Conservation (phyloP, 2,888 invertebrate genomes). For the Branchellion lobata region DNA sequence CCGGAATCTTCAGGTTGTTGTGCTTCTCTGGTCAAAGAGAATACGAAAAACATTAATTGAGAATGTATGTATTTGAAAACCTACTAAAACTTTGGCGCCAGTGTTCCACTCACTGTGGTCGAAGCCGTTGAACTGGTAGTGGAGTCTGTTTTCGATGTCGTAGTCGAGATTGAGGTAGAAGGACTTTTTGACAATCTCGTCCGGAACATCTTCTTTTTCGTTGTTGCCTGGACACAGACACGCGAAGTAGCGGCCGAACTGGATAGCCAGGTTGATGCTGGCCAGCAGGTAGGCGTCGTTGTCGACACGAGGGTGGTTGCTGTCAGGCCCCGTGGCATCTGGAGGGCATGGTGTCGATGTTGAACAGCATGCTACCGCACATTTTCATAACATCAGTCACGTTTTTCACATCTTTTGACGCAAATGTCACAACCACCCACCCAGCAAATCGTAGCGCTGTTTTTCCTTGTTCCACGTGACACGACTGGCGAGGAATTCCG, state of each 20-base stretch:
- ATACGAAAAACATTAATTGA: not conserved
- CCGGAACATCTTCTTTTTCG: slow-evolving; percentile 51
- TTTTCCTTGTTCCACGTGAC: slow-evolving; percentile 52
- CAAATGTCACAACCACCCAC: slow-evolving; percentile 54
- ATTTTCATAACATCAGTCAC: no score
- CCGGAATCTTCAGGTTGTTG: slow-evolving; percentile 52
- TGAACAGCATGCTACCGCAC: no score
- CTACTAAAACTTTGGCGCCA: not conserved
- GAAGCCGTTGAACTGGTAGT: slow-evolving; percentile 51
- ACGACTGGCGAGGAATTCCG: slow-evolving; percentile 57
- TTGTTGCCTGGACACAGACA: slow-evolving; percentile 49
- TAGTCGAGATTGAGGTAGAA: slow-evolving; percentile 52
- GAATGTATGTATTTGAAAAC: not conserved
- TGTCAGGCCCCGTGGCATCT: slow-evolving; percentile 53
- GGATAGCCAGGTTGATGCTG: slow-evolving; percentile 52
- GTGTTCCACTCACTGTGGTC: slow-evolving; percentile 47
- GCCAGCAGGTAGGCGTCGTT: slow-evolving; percentile 53
- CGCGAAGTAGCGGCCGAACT: slow-evolving; percentile 52
- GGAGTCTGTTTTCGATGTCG: slow-evolving; percentile 51
- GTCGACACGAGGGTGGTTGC: slow-evolving; percentile 50
- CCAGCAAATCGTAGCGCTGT: slow-evolving; percentile 56
- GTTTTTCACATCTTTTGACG: not conserved
- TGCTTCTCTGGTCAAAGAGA: slow-evolving; percentile 44
- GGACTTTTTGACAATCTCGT: slow-evolving; percentile 52
- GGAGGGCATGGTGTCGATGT: not conserved